These are phyloP conservation scores for Hemiprocne comata DNA, from an alignment of 2,113 vertebrate genomes.

Conservation along the genomic window DNA sequence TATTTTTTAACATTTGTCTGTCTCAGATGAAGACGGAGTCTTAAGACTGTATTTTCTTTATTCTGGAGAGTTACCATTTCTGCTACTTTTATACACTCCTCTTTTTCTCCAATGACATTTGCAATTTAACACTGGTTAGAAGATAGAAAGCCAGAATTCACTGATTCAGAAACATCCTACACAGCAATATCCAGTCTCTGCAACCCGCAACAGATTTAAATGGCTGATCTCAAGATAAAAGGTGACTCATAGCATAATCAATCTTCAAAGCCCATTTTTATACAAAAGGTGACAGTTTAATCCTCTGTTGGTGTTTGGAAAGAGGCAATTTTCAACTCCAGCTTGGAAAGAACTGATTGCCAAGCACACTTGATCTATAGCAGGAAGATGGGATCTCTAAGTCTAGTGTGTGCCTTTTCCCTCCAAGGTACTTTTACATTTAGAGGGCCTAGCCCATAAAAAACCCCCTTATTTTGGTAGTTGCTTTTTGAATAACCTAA, in stretches of 20 bases:
- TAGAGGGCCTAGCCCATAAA: not conserved
- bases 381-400: not conserved
- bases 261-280: not conserved
- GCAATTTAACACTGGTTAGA: not conserved
- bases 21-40: not conserved
- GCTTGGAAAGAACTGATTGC: not conserved
- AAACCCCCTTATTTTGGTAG: not conserved
- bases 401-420: not conserved
- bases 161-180: not conserved
- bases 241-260: not conserved
- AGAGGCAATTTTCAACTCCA: not conserved
- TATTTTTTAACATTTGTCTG: not conserved
- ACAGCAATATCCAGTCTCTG: not conserved
- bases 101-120: not conserved
- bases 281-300: not conserved
- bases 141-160: not conserved
- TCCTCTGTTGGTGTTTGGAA: not conserved
- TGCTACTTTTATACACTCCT: not conserved
- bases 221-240: not conserved
- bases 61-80: not conserved
- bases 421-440: not conserved
- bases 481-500: constrained; percentile 15
- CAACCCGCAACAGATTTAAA: not conserved
- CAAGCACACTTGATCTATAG: not conserved
- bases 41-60: not conserved